Evolutionary conservation across 2,113 vertebrate species (phyloP), one percentile per base, ranked within the genome.

Genomic region (Rhabdornis inornatus): DNA sequence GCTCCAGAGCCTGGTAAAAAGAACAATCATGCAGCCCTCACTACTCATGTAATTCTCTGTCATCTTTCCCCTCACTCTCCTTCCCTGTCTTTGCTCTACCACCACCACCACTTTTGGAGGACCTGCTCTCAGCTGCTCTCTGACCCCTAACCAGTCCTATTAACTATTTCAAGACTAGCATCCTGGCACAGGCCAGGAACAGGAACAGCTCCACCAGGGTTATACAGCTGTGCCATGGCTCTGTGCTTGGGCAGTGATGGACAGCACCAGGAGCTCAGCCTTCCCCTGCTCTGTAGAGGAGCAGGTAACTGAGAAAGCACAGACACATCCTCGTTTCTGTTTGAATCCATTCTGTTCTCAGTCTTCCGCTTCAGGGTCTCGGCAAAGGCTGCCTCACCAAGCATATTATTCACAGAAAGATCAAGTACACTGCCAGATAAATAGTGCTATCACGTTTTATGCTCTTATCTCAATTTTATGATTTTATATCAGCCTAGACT

Each of bases 381-480:
- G 53, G 88, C 60, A 85, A 90, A 84, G 37, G 20, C 71, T 24
- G 16, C 37, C 45, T 64, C 45, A 45, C 22, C 13, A 49, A 93
- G 45, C 30, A 64, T 7, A 55, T 50, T 76, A 75, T 84, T 83
- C 83, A 91, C 96, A 94, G 85, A 90, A 93, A 92, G 63, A 52
- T 30, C 8, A 5, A 27, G 15, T 33, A 57, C 2, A 24, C 50
- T 81, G 71, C 79, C 63, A 56, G 65, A 66, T 68, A 87, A 87
- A 55, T 2, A 47, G 24, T 45, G 50, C 40, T 52, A 30, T 53
- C 8, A 14, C 57, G 47, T 83, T 91, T 88, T 61, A 18, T 19
- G 33, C 47, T 42, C 18, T 22, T 83, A 24, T n/a, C 25, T 45
- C 50, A 3, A 0, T 64, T 76, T 60, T 49, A 55, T 15, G 19